These are phyloP conservation scores for Isaurus tuberculatus DNA, from an alignment of 92 coral and sea anemone species.

Conservation along the genomic window DNA sequence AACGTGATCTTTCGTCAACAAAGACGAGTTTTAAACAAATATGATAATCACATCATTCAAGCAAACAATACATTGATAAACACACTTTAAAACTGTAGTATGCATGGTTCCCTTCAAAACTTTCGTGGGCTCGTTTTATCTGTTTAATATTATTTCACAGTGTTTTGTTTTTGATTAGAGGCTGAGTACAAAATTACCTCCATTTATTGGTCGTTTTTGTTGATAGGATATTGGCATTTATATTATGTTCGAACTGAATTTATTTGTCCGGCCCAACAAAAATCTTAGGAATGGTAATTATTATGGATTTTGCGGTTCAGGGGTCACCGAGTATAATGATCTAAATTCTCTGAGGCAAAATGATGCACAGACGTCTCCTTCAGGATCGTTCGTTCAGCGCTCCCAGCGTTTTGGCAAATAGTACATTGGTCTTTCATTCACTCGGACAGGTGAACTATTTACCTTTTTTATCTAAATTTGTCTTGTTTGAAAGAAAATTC, in stretches of 20 bases:
- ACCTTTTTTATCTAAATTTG: neutral
- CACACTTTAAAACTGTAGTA: no score
- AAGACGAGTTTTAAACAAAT: no score
- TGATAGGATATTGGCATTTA: neutral
- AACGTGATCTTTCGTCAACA: no score
- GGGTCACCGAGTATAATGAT: neutral
- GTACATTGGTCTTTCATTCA: neutral
- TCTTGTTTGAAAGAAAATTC: neutral
- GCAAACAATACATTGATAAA: no score
- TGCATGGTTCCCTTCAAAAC: no score
- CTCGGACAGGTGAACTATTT: conserved; percentile 25
- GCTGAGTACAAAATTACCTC: neutral
- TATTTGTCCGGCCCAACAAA: conserved; percentile 5
- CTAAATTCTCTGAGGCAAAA: conserved; percentile 28
- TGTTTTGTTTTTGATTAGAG: neutral
- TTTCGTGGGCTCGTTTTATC: neutral
- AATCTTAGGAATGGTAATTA: conserved; percentile 27
- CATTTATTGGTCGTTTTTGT: neutral
- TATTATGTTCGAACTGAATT: neutral
- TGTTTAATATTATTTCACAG: neutral
- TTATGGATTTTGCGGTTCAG: conserved; percentile 9
- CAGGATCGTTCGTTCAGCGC: conserved; percentile 16
- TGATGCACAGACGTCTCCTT: conserved; percentile 4
- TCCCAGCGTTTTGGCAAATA: conserved; percentile 3
- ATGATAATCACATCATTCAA: no score